A percentile compares a stretch with the other conserved stretches of the same genome.
phyloP scores from a whole-genome alignment of 1,140 invertebrate species.

The Ips typographus region DNA sequence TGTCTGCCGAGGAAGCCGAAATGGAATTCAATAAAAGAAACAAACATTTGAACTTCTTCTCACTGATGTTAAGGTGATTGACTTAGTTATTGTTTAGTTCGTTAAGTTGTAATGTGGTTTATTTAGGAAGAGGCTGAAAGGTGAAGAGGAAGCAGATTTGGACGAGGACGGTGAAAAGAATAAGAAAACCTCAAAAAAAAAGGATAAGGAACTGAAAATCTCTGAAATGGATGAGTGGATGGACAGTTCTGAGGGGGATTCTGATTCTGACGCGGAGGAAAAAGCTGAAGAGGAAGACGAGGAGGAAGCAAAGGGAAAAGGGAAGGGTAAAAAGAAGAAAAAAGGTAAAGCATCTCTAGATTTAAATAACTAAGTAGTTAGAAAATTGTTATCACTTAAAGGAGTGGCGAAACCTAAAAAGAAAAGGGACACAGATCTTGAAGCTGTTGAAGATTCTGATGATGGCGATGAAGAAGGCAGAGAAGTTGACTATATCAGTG shows the following conservation, averaged over 20 bases:
- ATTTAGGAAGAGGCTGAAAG: conserved; percentile 47
- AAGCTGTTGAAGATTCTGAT: conserved; percentile 93
- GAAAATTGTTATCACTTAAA: too few species aligned
- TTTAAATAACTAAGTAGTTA: too few species aligned
- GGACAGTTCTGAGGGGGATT: conserved; percentile 75
- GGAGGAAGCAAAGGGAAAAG: conserved; percentile 64
- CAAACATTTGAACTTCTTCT: conserved; percentile 93
- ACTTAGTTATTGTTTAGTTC: background rate
- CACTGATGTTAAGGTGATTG: conserved; percentile 69
- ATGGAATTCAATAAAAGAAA: conserved; percentile 92
- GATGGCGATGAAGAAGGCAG: conserved; percentile 94
- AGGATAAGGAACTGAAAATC: conserved; percentile 70
- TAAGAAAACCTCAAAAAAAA: conserved; percentile 46
- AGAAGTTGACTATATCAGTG: conserved; percentile 85
- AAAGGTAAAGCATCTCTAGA: conserved; percentile 3
- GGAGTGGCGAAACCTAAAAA: conserved; percentile 61
- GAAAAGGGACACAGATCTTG: conserved; percentile 76
- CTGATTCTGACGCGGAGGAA: conserved; percentile 61
- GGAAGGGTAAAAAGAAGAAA: conserved; percentile 32
- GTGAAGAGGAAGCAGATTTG: conserved; percentile 76
- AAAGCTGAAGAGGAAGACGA: conserved; percentile 67
- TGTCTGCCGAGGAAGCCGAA: conserved; percentile 96
- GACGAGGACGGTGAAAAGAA: conserved; percentile 70
- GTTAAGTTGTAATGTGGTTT: background rate
- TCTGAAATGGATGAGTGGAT: conserved; percentile 95